Conservation (phyloP, 2,888 invertebrate species). For the Branchipolynoe longqiensis region DNA sequence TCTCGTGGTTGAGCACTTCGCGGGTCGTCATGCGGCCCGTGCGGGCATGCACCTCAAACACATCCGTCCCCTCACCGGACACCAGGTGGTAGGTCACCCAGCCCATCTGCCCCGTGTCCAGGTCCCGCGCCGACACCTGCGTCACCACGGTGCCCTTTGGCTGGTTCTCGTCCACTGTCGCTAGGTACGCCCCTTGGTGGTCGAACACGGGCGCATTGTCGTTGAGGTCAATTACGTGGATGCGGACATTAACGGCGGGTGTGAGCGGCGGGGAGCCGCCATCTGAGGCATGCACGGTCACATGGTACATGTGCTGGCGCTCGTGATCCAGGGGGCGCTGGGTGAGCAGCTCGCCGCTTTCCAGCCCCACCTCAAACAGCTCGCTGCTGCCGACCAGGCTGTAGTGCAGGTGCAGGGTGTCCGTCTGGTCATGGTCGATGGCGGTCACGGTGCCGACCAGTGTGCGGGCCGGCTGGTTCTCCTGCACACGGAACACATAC, state of each 20-base stretch:
- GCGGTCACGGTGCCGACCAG: slow-evolving; percentile 74
- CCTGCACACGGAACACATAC: slow-evolving; percentile 91
- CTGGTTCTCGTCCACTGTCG: slow-evolving; percentile 91
- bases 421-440: slow-evolving; percentile 74
- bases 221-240: slow-evolving; percentile 76
- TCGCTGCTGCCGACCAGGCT: slow-evolving; percentile 64
- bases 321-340: slow-evolving; percentile 93
- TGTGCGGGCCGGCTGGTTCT: slow-evolving; percentile 72
- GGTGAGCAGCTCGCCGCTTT: slow-evolving; percentile 91
- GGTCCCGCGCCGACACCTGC: slow-evolving; percentile 89
- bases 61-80: slow-evolving; percentile 84
- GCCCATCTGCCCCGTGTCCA: slow-evolving; percentile 94
- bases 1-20: slow-evolving; percentile 86
- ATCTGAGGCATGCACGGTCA: slow-evolving; percentile 94
- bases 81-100: slow-evolving; percentile 91
- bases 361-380: slow-evolving; percentile 73
- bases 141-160: slow-evolving; percentile 90
- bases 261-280: slow-evolving; percentile 87
- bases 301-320: slow-evolving; percentile 88
- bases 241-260: slow-evolving; percentile 82
- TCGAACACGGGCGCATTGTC: slow-evolving; percentile 81
- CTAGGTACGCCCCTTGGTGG: slow-evolving; percentile 85
- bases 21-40: slow-evolving; percentile 94
- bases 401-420: slow-evolving; percentile 73
- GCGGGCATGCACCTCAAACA: slow-evolving; percentile 92